Evolutionary conservation across 2,888 invertebrate genomes (phyloP).

Genomic region (Tethea ocularis): DNA sequence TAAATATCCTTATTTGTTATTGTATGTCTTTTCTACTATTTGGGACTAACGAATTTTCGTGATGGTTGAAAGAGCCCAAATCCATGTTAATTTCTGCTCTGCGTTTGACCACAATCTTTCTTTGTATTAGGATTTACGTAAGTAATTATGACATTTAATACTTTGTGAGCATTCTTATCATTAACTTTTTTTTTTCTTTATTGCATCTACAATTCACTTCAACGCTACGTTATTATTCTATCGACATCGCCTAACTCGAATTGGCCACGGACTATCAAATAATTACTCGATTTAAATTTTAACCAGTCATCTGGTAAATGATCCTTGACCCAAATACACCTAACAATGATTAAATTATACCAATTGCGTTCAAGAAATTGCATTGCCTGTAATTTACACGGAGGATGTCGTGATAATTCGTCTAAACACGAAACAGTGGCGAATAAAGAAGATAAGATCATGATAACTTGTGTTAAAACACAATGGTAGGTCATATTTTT

Average conservation of each 20-base stretch:
- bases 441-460: background rate
- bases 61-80: too few relatives aligned
- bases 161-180: background rate
- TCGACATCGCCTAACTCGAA: background rate
- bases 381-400: slow-evolving; percentile 14
- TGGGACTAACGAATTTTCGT: too few relatives aligned
- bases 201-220: background rate
- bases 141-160: too few relatives aligned
- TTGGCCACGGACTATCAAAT: background rate
- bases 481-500: too few relatives aligned
- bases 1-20: background rate
- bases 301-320: background rate
- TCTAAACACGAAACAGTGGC: background rate
- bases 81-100: too few relatives aligned
- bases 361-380: slow-evolving; percentile 24
- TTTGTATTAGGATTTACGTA: too few relatives aligned
- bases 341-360: slow-evolving; percentile 18
- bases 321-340: slow-evolving; percentile 24
- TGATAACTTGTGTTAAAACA: background rate
- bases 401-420: slow-evolving; percentile 10
- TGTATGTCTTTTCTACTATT: too few relatives aligned
- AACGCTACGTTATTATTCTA: background rate
- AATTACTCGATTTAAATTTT: background rate
- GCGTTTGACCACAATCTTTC: too few relatives aligned
- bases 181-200: background rate